Evolutionary conservation across 1,140 invertebrate genomes (phyloP).

Genomic region (Heliconius melpomene): DNA sequence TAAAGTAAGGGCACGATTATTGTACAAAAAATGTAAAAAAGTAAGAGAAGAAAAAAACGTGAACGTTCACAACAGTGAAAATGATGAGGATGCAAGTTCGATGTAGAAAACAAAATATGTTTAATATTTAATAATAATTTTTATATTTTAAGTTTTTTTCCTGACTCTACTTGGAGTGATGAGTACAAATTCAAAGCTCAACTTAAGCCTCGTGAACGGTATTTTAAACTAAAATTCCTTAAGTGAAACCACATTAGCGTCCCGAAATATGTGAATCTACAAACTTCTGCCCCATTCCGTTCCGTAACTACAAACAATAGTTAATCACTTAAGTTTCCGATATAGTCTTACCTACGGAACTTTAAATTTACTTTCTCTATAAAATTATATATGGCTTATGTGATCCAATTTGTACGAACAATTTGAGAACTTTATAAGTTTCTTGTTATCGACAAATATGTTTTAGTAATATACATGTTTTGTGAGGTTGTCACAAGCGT

Average conservation of each 20-base stretch:
- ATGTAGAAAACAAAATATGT: too few relatives aligned
- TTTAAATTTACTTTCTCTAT: conserved; percentile 19
- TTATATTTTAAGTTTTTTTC: too few relatives aligned
- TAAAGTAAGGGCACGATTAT: too few relatives aligned
- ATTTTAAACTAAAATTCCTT: neutral
- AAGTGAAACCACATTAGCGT: conserved; percentile 50
- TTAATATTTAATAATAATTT: too few relatives aligned
- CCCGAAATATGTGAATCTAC: conserved; percentile 56
- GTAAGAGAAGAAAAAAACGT: too few relatives aligned
- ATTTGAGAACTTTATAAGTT: conserved; percentile 7
- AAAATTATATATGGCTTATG: conserved; percentile 13
- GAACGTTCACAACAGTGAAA: too few relatives aligned
- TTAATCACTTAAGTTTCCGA: conserved; percentile 68
- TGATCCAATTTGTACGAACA: neutral
- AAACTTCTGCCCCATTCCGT: conserved; percentile 54
- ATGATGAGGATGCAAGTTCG: too few relatives aligned
- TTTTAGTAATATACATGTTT: neutral
- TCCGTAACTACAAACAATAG: conserved; percentile 49
- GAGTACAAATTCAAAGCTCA: too few relatives aligned
- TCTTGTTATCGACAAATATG: conserved; percentile 1
- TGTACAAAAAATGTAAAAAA: too few relatives aligned
- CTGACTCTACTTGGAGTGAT: too few relatives aligned
- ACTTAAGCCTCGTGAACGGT: too few relatives aligned
- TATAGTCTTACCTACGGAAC: conserved; percentile 48
- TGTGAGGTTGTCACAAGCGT: too few relatives aligned